These are phyloP conservation scores for Coptodon rendalli DNA, from an alignment of 2,113 vertebrate genomes.

Conservation along the genomic window DNA sequence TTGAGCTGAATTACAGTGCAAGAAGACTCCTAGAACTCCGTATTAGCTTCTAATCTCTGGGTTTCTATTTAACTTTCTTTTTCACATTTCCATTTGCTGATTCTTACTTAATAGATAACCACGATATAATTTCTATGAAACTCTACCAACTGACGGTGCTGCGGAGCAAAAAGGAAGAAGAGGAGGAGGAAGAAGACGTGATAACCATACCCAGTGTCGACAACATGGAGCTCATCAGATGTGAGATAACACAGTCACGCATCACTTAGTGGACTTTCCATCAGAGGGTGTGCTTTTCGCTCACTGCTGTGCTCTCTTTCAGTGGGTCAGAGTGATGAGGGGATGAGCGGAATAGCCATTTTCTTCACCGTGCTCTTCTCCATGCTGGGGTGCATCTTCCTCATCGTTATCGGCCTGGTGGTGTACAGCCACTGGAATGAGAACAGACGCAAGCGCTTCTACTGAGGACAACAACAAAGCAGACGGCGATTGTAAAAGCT, in stretches of 20 bases:
- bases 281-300: background rate
- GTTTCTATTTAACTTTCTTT: background rate
- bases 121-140: constrained; percentile 91
- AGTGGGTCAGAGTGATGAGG: constrained; percentile 69
- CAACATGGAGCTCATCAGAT: constrained; percentile 81
- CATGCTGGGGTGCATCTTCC: constrained; percentile 85
- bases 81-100: background rate
- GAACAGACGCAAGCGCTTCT: constrained; percentile 90
- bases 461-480: constrained; percentile 67
- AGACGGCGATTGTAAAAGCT: background rate
- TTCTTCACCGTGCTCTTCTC: constrained; percentile 91
- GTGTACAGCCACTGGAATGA: constrained; percentile 93
- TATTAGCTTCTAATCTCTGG: background rate
- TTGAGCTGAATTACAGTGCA: background rate
- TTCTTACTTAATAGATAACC: constrained; percentile 79
- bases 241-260: constrained; percentile 35
- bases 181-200: constrained; percentile 78
- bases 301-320: background rate
- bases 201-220: constrained; percentile 88
- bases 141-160: constrained; percentile 90
- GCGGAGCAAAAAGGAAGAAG: constrained; percentile 77
- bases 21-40: background rate
- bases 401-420: constrained; percentile 83
- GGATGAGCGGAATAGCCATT: constrained; percentile 81
- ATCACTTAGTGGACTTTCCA: background rate